phyloP scores from a whole-genome alignment of 2,888 invertebrate species.

The Leptarthrus brevirostris region DNA sequence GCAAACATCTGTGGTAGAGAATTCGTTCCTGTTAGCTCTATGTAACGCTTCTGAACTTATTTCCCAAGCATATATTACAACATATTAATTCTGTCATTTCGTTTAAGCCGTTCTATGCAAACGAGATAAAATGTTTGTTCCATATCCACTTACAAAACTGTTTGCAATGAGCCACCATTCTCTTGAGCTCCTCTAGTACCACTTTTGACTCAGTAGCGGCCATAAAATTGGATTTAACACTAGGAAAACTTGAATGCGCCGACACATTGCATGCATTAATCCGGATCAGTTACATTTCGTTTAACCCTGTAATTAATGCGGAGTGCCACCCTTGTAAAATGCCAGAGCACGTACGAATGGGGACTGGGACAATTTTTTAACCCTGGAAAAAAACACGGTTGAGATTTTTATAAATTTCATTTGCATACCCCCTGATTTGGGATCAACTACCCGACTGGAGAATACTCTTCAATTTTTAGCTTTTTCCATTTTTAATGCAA shows the following conservation, averaged over 20 bases:
- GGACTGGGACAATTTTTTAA: background rate
- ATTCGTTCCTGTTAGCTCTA: too few species aligned
- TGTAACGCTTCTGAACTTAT: too few species aligned
- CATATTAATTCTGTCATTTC: too few species aligned
- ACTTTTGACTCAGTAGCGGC: background rate
- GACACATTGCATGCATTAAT: background rate
- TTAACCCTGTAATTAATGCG: background rate
- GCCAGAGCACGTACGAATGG: too few species aligned
- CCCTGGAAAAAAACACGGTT: background rate
- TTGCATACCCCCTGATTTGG: background rate
- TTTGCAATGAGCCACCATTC: too few species aligned
- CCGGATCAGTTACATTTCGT: background rate
- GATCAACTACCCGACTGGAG: background rate
- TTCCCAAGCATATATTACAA: too few species aligned
- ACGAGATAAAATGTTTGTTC: too few species aligned
- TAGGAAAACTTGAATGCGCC: background rate
- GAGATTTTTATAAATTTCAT: background rate
- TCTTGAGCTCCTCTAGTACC: too few species aligned
- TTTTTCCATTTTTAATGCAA: background rate
- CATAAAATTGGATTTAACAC: background rate
- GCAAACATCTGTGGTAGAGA: too few species aligned
- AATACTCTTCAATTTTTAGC: background rate
- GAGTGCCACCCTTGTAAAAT: background rate
- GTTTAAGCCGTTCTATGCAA: too few species aligned
- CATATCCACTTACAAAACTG: too few species aligned